Evolutionary conservation across 2,888 invertebrate genomes (phyloP).

Genomic region (Eupithecia insigniata): DNA sequence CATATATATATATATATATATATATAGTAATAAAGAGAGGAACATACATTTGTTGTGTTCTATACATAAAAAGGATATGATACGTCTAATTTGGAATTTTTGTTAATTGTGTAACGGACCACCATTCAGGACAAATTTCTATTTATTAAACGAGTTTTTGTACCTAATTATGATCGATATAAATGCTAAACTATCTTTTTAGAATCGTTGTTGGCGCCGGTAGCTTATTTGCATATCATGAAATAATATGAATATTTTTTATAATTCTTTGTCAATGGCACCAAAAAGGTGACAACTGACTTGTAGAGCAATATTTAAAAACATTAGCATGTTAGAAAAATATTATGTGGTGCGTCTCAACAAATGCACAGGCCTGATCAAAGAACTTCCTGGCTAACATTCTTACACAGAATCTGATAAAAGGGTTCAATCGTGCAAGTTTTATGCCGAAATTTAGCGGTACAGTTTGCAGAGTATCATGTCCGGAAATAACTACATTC

Average conservation of each 20-base stretch:
- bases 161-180: neutral
- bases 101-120: neutral
- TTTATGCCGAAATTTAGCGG: no score
- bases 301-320: neutral
- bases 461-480: neutral
- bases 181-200: neutral
- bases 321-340: neutral
- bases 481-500: no score
- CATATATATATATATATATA: no score
- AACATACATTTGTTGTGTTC: no score
- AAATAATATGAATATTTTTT: neutral
- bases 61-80: no score
- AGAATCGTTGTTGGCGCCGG: slow-evolving; percentile 18
- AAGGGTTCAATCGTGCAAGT: no score
- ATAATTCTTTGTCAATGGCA: neutral
- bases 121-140: neutral
- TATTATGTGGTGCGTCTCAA: neutral
- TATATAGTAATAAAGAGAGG: no score
- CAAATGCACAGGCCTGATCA: neutral
- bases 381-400: neutral
- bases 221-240: slow-evolving; percentile 23
- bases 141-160: neutral
- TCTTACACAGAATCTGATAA: neutral
- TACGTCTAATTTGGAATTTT: neutral
- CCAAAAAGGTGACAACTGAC: neutral